Evolutionary conservation across 2,888 invertebrate species (phyloP), one percentile per base, ranked within the genome.

Genomic region (Stegophylla sp.): DNA sequence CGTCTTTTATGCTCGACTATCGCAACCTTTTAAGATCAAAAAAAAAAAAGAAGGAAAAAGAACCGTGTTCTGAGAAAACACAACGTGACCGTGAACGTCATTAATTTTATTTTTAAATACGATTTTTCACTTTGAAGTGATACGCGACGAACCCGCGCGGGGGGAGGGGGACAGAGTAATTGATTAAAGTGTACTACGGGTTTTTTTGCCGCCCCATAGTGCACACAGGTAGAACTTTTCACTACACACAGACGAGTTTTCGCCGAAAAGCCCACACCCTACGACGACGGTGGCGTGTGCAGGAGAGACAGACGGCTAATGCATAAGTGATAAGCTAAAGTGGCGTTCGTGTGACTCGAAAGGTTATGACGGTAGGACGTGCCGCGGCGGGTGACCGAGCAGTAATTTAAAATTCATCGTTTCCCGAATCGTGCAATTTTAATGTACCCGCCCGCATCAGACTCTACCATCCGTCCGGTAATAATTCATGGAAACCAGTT

Each of bases 341-440:
- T 77, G 59, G 67, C 15, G 43, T 56, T 67, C 26, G 43, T 77
- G 56, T 26, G 76, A 77, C 64, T 64, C 53, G 43, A 28, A 59
- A 4, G 23, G 53, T 66, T 66, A 53, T 66, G 41, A 7, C 10
- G 53, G 13, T 66, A 12, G 20, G n/a, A n/a, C n/a, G n/a, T 34
- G 34, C n/a, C n/a, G n/a, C n/a, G 34, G 20, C 3, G 53, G 56
- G 41, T 26, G 15, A 64, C 43, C 28, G n/a, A 20, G 53, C 28
- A 20, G 28, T 77, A 23, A 28, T 67, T 77, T 77, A 77, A 77
- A 77, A 67, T 77, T 56, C 56, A 67, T 77, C 17, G 53, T 51
- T 34, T n/a, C 9, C 17, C 10, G 34, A 26, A 53, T 56, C 26
- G 20, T 77, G 56, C 13, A 67, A 66, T 76, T 53, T 76, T 66